Evolutionary conservation across 2,797 vertebrate genomes (phyloP).

Genomic region (Meriones psammophilus): DNA sequence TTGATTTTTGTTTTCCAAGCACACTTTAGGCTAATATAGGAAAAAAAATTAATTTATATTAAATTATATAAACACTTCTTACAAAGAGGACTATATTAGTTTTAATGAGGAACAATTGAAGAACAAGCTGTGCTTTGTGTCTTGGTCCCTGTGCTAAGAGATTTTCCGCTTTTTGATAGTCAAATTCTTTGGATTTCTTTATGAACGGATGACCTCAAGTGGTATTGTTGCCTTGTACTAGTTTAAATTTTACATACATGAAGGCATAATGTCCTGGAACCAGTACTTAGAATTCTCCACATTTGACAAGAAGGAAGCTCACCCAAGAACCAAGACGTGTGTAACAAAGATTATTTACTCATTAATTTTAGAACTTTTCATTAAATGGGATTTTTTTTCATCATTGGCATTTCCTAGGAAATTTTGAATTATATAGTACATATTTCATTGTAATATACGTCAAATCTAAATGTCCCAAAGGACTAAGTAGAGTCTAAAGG

Average conservation of each 20-base stretch:
- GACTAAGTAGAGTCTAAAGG: neutral
- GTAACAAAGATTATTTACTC: neutral
- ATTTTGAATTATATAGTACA: neutral
- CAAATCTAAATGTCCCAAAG: neutral
- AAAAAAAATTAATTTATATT: neutral
- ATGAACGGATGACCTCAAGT: neutral
- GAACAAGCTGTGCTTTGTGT: neutral
- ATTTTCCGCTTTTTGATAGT: neutral
- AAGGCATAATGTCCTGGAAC: neutral
- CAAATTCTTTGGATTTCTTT: slow-evolving; percentile 70
- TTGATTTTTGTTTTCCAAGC: neutral
- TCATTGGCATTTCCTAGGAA: neutral
- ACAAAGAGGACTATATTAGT: neutral
- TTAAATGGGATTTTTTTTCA: neutral
- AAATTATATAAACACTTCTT: neutral
- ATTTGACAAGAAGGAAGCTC: neutral
- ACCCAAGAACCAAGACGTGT: neutral
- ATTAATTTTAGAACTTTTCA: neutral
- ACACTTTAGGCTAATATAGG: neutral
- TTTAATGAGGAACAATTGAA: neutral
- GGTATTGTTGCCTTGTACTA: slow-evolving; percentile 37
- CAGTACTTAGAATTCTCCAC: neutral
- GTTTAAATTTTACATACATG: neutral
- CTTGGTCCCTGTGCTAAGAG: neutral
- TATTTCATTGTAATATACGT: neutral